These are phyloP conservation scores for Ia io DNA, from an alignment of 2,113 vertebrate species.

Conservation along the genomic window DNA sequence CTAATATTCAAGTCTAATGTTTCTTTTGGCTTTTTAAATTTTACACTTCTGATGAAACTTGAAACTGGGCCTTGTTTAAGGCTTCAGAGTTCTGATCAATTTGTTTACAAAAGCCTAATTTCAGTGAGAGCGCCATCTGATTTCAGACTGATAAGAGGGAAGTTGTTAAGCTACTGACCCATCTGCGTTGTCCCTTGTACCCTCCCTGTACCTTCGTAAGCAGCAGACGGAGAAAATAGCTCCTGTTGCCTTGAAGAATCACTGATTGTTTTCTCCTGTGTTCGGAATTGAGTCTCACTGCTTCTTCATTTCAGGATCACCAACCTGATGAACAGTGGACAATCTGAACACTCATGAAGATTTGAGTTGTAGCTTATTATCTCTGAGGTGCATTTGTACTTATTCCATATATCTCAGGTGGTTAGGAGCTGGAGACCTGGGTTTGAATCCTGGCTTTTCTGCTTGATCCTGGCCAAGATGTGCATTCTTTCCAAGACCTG, in stretches of 20 bases:
- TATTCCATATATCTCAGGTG: background rate
- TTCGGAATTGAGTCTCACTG: slow-evolving; percentile 4
- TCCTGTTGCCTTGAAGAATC: background rate
- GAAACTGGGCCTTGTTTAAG: slow-evolving; percentile 21
- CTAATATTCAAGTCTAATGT: background rate
- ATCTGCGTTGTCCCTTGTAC: background rate
- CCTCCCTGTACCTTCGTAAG: background rate
- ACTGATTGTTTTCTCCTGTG: slow-evolving; percentile 13
- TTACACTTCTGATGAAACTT: slow-evolving; percentile 35
- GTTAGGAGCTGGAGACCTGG: background rate
- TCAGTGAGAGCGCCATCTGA: slow-evolving; percentile 16
- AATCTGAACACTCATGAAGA: background rate
- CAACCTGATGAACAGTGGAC: background rate
- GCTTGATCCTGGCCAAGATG: background rate
- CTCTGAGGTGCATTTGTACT: background rate
- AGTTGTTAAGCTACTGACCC: background rate
- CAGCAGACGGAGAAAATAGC: background rate
- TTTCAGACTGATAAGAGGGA: background rate
- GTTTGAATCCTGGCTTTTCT: slow-evolving; percentile 3
- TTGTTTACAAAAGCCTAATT: slow-evolving; percentile 9
- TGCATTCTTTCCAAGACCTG: background rate
- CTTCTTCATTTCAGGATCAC: slow-evolving; percentile 15
- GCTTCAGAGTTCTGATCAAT: background rate
- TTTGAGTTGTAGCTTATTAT: background rate
- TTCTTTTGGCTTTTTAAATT: slow-evolving; percentile 21